Evolutionary conservation across 1,140 invertebrate genomes (phyloP), one percentile per base, ranked within the genome.

Genomic region (Trichoplusia ni): DNA sequence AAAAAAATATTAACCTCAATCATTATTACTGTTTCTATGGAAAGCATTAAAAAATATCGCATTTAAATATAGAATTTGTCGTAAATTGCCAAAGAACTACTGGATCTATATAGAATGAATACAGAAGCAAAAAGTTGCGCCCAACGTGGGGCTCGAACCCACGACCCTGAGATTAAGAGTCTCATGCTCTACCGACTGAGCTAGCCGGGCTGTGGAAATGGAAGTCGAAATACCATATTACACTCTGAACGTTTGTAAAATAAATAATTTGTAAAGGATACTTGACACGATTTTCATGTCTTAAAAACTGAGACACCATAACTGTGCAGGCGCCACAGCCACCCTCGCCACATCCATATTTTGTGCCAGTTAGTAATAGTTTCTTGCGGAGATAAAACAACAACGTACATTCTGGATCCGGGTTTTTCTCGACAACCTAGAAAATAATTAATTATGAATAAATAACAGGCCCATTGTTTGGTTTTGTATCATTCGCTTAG

Each of bases 291-390:
- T 92, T 87, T 14, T 84, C 90, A 1, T 47, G 61, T 16, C 92
- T 88, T 72, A 96, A 91, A 46, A 92, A 93, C 72, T 94, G 94
- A 0, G 97, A 97, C 0, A 98, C 89, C 97, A 98, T 98, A 0
- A 98, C 96, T 0, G 97, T 98, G 72, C 97, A 98, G 1, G 97
- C 97, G 2, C 97, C 97, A 82, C 97, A 98, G 2, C 97, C 97
- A 33, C 97, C 98, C 92, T 98, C 97, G 4, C 95, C 96, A 81
- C 97, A 98, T 16, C 96, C 97, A 60, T 98, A 91, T 90, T 98
- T 98, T 0, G 97, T 98, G 4, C 97, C 97, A 67, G 93, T 95
- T 59, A 98, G 89, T 9, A 92, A 86, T 14, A 98, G 85, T 84
- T 96, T 96, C 62, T 92, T 94, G 29, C 97, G 92, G 19, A 98